Conservation (phyloP, 2,888 invertebrate species). For the Cerastis rubricosa region DNA sequence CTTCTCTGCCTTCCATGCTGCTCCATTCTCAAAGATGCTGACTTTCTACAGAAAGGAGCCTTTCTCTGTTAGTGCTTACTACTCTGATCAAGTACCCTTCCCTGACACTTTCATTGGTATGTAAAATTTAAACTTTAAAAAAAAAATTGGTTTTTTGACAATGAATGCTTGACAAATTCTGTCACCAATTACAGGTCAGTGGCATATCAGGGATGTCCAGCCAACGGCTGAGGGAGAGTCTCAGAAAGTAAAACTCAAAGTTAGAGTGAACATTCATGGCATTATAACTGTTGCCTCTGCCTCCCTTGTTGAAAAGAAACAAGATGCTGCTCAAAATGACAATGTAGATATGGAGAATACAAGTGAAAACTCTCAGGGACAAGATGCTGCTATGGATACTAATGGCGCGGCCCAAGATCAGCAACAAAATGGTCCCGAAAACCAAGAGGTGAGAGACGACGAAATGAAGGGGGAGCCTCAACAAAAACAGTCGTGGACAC, state of each 20-base stretch:
- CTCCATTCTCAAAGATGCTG: constrained; percentile 98
- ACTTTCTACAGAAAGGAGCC: constrained; percentile 97
- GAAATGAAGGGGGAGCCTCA: constrained; percentile 85
- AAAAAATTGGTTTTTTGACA: background rate
- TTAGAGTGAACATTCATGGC: constrained; percentile 98
- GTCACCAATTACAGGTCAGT: constrained; percentile 90
- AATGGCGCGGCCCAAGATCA: constrained; percentile 88
- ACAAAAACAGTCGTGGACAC: constrained; percentile 92
- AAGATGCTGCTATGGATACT: constrained; percentile 87
- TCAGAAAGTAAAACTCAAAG: constrained; percentile 99
- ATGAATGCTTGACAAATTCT: constrained; percentile 2
- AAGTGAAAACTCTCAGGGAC: constrained; percentile 83
- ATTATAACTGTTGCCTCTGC: constrained; percentile 97
- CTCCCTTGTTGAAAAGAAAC: constrained; percentile 94
- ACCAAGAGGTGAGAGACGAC: constrained; percentile 89
- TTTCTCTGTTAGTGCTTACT: constrained; percentile 96
- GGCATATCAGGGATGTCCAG: constrained; percentile 95
- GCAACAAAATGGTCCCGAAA: constrained; percentile 84
- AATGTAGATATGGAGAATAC: constrained; percentile 87
- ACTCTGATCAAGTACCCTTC: constrained; percentile 94
- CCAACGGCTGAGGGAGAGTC: constrained; percentile 97
- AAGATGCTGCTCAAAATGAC: constrained; percentile 85
- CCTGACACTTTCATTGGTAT: constrained; percentile 95
- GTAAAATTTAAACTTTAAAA: constrained; percentile 61
- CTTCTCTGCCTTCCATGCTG: constrained; percentile 96